A percentile compares a stretch with the other conserved stretches of the same genome.
These are phyloP conservation scores for Misgurnus mizolepis DNA, from an alignment of 2,113 vertebrate genomes.

Conservation along the genomic window DNA sequence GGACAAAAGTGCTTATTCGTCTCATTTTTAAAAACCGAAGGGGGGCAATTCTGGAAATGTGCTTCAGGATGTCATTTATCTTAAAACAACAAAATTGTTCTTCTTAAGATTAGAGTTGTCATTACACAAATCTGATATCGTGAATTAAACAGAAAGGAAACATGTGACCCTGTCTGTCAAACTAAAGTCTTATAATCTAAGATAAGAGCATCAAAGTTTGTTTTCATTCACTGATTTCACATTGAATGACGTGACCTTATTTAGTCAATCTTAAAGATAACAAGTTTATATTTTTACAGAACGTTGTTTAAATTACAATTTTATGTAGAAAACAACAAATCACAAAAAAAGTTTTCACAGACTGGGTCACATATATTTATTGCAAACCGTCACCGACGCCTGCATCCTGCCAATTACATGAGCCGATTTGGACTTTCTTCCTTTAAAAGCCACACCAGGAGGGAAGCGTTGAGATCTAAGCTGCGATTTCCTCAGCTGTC, in stretches of 20 bases:
- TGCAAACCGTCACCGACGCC: neutral
- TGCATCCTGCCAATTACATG: constrained; percentile 54
- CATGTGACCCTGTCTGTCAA: neutral
- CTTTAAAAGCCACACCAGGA: constrained; percentile 53
- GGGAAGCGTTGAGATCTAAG: constrained; percentile 58
- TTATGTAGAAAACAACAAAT: too few relatives aligned
- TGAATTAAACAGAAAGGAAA: constrained; percentile 45
- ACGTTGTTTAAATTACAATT: too few relatives aligned
- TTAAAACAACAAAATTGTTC: constrained; percentile 8
- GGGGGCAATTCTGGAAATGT: constrained; percentile 14
- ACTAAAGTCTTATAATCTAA: too few relatives aligned
- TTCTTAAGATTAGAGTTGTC: constrained; percentile 45
- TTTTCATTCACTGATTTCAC: too few relatives aligned
- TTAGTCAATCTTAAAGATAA: too few relatives aligned
- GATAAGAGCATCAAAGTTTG: too few relatives aligned
- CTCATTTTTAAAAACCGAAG: constrained; percentile 45
- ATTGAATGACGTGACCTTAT: too few relatives aligned
- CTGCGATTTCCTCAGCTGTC: constrained; percentile 52
- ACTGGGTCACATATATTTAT: too few relatives aligned
- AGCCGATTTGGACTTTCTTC: constrained; percentile 51
- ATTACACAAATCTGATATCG: constrained; percentile 38
- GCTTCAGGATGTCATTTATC: constrained; percentile 25
- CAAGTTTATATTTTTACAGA: too few relatives aligned
- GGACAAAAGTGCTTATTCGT: constrained; percentile 76
- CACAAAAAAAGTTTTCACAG: too few relatives aligned